Conservation (phyloP, 2,888 invertebrate genomes). For the Rhagium mordax region DNA sequence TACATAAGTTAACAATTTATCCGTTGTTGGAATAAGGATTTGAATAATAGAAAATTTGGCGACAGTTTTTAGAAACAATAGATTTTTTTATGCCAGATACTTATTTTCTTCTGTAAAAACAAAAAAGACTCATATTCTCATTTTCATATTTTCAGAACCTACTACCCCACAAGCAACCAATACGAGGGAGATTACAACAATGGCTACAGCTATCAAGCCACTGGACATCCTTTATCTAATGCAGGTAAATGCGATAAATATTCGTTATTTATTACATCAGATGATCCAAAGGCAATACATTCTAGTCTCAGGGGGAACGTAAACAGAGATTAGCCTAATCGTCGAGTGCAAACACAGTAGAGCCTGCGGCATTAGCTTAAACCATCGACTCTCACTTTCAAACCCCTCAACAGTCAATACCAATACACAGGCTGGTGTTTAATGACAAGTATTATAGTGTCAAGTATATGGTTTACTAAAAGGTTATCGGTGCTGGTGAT, state of each 20-base stretch:
- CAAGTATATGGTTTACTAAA: neutral
- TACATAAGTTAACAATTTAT: neutral
- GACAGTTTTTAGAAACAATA: no score
- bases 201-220: constrained; percentile 6
- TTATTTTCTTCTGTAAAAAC: no score
- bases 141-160: constrained; percentile 9
- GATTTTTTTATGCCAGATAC: no score
- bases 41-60: no score
- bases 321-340: constrained; percentile 20
- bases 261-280: constrained; percentile 13
- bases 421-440: neutral
- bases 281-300: neutral
- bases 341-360: neutral
- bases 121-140: no score
- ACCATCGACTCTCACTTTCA: neutral
- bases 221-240: constrained; percentile 8
- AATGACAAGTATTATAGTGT: neutral
- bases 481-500: no score
- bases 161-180: neutral
- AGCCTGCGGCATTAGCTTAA: constrained; percentile 6
- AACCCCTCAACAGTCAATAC: neutral
- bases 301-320: neutral
- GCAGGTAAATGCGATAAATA: constrained; percentile 9
- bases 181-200: neutral
- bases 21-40: no score